A percentile compares a stretch with the other conserved stretches of the same genome.
phyloP scores from a whole-genome alignment of 2,113 vertebrate genomes.

The Pristiophorus japonicus region DNA sequence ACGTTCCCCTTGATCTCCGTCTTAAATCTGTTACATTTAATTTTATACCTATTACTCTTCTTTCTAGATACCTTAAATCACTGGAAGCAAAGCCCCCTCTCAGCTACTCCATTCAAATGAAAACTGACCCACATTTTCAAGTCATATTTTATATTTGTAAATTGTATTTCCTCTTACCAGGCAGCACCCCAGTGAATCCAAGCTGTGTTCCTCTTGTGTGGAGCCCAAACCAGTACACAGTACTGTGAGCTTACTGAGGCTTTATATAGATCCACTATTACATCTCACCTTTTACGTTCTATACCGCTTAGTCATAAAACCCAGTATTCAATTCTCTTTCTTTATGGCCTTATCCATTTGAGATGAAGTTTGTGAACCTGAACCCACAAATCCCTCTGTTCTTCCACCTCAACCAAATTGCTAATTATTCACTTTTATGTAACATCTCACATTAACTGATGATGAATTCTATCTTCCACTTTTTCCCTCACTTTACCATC shows the following conservation, averaged over 20 bases:
- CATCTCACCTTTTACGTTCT: not conserved
- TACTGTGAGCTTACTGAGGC: not conserved
- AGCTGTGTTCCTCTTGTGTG: not conserved
- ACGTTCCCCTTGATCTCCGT: not conserved
- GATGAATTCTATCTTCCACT: not conserved
- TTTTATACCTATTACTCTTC: not conserved
- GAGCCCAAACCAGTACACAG: not conserved
- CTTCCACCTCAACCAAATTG: too few relatives aligned
- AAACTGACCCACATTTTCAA: not conserved
- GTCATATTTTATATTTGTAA: not conserved
- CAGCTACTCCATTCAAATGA: not conserved
- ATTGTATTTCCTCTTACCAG: not conserved
- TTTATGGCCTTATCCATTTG: not conserved
- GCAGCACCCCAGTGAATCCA: not conserved
- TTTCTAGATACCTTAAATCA: not conserved
- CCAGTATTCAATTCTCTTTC: not conserved
- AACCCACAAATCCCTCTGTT: too few relatives aligned
- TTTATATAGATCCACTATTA: not conserved
- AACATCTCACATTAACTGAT: too few relatives aligned
- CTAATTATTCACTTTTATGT: too few relatives aligned
- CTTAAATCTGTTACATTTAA: not conserved
- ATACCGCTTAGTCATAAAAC: not conserved
- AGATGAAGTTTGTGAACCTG: not conserved
- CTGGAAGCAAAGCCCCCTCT: not conserved
- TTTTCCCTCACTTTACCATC: not conserved